A percentile compares a stretch with the other conserved stretches of the same genome.
Evolutionary conservation across 53 echinoderm and acorn worm genomes (phyloP).

Genomic region (Holothuria leucospilota): DNA sequence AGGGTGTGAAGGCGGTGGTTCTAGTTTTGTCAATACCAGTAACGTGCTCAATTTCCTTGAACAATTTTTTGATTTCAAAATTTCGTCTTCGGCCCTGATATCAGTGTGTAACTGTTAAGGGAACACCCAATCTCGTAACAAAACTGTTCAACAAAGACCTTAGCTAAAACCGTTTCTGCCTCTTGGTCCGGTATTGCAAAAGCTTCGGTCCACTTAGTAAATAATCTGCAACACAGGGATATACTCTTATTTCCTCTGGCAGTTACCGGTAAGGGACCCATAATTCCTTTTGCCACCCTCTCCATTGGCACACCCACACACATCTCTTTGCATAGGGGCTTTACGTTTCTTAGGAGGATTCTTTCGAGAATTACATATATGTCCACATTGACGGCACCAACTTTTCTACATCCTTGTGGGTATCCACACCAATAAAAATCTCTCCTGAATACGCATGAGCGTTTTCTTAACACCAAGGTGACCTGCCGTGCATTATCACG

Average conservation of each 20-base stretch:
- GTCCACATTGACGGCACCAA: conserved; percentile 1
- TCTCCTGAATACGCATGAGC: background rate
- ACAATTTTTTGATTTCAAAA: conserved; percentile 1
- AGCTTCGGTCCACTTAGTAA: too few species aligned
- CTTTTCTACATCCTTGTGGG: conserved; percentile 1
- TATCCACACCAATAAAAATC: conserved; percentile 3
- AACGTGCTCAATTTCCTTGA: background rate
- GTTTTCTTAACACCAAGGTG: conserved; percentile 1
- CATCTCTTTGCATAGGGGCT: conserved; percentile 24
- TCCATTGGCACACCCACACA: conserved; percentile 48
- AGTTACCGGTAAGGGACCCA: too few species aligned
- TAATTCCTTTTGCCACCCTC: conserved; percentile 30
- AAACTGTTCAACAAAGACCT: too few species aligned
- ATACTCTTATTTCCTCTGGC: conserved; percentile 25
- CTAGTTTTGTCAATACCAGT: background rate
- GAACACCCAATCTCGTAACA: conserved; percentile 23
- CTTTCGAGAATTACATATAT: background rate
- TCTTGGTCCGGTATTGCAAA: too few species aligned
- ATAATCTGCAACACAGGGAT: conserved; percentile 46
- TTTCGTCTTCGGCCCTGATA: conserved; percentile 47
- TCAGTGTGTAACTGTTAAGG: conserved; percentile 37
- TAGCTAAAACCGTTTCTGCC: too few species aligned
- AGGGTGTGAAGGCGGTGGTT: background rate
- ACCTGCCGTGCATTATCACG: background rate
- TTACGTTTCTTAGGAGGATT: too few species aligned